A percentile compares a stretch with the other conserved stretches of the same genome.
phyloP scores from a whole-genome alignment of 2,113 vertebrate species.

The Arothron firmamentum region DNA sequence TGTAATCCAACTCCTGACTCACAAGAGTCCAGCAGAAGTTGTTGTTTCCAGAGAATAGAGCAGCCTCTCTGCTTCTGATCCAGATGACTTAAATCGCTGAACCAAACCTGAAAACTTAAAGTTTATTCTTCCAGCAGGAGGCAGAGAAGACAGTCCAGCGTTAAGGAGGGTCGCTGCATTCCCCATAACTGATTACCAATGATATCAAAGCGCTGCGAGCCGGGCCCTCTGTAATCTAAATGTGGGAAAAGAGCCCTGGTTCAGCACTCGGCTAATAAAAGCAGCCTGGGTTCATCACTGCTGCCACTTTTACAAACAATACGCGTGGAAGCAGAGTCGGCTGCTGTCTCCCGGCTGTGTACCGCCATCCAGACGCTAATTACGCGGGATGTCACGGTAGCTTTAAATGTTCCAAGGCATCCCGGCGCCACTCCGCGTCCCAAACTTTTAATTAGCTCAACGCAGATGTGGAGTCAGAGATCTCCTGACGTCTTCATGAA shows the following conservation, averaged over 20 bases:
- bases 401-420: slow-evolving; percentile 24
- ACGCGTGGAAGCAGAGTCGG: slow-evolving; percentile 41
- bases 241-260: slow-evolving; percentile 20
- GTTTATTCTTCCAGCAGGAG: background rate
- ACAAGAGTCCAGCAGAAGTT: too few relatives aligned
- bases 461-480: slow-evolving; percentile 13
- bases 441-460: slow-evolving; percentile 13
- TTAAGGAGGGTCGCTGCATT: background rate
- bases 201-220: background rate
- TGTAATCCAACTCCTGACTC: too few relatives aligned
- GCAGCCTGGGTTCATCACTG: slow-evolving; percentile 10
- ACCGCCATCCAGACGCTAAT: slow-evolving; percentile 33
- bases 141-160: background rate
- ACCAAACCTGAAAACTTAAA: background rate
- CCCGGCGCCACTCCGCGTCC: slow-evolving; percentile 3
- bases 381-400: slow-evolving; percentile 10
- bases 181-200: slow-evolving; percentile 7
- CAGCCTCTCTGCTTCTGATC: too few relatives aligned
- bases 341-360: slow-evolving; percentile 17
- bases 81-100: too few relatives aligned
- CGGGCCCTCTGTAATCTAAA: slow-evolving; percentile 30
- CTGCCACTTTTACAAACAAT: slow-evolving; percentile 35
- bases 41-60: too few relatives aligned
- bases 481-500: slow-evolving; percentile 13
- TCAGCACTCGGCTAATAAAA: slow-evolving; percentile 40